Evolutionary conservation across 1,140 invertebrate species (phyloP).

Genomic region (Drosophila bocki): DNA sequence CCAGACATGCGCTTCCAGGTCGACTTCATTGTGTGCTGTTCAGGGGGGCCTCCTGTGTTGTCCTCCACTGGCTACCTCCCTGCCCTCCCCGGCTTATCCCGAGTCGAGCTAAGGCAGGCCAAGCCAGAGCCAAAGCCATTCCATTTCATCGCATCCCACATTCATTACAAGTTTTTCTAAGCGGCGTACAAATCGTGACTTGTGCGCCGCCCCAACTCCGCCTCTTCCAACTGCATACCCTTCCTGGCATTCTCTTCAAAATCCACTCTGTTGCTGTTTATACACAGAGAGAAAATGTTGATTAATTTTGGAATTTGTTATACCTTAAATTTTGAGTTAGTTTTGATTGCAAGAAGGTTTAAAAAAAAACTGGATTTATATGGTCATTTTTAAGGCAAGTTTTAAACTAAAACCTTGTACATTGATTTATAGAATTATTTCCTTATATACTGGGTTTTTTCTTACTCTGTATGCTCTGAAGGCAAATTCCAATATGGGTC

Average conservation of each 20-base stretch:
- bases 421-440: too few relatives aligned
- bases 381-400: too few relatives aligned
- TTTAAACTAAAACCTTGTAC: too few relatives aligned
- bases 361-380: too few relatives aligned
- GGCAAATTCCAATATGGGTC: slow-evolving; percentile 84
- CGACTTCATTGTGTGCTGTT: slow-evolving; percentile 50
- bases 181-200: slow-evolving; percentile 75
- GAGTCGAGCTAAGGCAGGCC: slow-evolving; percentile 2
- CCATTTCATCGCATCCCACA: slow-evolving; percentile 49
- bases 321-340: not conserved
- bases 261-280: slow-evolving; percentile 22
- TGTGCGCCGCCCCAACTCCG: slow-evolving; percentile 28
- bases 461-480: slow-evolving; percentile 28
- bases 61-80: slow-evolving; percentile 22
- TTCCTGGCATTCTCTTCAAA: slow-evolving; percentile 11
- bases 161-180: slow-evolving; percentile 76
- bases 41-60: slow-evolving; percentile 19
- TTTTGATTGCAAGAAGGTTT: not conserved
- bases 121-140: slow-evolving; percentile 24
- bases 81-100: not conserved
- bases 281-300: not conserved
- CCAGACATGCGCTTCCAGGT: slow-evolving; percentile 50
- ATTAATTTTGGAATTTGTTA: not conserved
- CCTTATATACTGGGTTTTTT: not conserved
- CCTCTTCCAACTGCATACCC: not conserved